Conservation (phyloP, 2,113 vertebrate species). For the Alces alces region DNA sequence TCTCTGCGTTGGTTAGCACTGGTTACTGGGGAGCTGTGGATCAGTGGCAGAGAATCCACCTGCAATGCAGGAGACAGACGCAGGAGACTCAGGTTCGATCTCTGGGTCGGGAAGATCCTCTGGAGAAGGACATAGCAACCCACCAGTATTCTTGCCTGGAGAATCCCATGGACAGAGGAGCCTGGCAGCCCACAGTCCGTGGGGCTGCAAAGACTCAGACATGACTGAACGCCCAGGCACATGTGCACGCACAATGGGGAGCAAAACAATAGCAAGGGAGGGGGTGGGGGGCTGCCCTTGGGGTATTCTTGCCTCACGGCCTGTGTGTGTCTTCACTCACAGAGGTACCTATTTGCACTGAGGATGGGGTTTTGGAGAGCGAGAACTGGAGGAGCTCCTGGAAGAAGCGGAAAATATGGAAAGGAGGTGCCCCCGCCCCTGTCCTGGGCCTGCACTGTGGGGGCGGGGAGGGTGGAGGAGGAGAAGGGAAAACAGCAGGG, state of each 20-base stretch:
- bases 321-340: background rate
- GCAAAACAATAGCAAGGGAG: too few species aligned
- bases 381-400: background rate
- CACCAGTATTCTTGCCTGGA: background rate
- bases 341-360: background rate
- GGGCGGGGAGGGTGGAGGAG: background rate
- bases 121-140: background rate
- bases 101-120: background rate
- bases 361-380: too few species aligned
- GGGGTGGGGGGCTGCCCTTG: accelerated
- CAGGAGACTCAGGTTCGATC: background rate
- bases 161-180: background rate
- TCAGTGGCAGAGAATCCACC: background rate
- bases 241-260: accelerated
- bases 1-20: background rate
- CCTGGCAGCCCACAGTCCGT: background rate
- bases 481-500: background rate
- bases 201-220: background rate
- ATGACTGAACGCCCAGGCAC: accelerated
- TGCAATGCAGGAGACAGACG: background rate
- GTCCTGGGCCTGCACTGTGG: background rate
- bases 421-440: background rate
- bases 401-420: background rate
- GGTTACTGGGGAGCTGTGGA: background rate
- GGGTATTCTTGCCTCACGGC: background rate